Evolutionary conservation across 2,113 vertebrate genomes (phyloP).

Genomic region (Cyanoramphus novaezelandiae): DNA sequence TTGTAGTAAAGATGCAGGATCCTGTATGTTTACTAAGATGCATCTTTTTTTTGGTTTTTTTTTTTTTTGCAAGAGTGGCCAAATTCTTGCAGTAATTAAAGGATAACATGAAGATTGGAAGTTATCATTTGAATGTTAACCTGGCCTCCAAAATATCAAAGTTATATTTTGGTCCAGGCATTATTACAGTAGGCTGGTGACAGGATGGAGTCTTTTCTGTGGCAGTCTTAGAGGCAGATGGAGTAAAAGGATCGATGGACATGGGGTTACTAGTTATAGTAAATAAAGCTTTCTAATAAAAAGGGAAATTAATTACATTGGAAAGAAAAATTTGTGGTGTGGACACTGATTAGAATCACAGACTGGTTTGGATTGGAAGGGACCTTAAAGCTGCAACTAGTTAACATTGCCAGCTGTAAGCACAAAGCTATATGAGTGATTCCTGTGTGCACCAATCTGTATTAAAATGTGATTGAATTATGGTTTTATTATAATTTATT

Average conservation of each 20-base stretch:
- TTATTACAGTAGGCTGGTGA: background rate
- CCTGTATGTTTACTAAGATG: background rate
- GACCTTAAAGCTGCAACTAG: background rate
- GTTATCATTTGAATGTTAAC: background rate
- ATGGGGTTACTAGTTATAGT: accelerated
- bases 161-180: background rate
- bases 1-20: accelerated
- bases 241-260: background rate
- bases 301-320: background rate
- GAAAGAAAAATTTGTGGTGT: background rate
- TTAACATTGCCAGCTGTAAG: background rate
- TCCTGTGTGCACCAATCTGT: background rate
- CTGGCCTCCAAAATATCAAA: background rate
- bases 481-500: background rate
- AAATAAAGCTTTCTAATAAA: background rate
- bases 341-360: background rate
- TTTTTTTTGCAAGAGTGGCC: background rate
- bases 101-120: background rate
- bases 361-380: background rate
- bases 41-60: no score
- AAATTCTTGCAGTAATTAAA: background rate
- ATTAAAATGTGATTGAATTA: background rate
- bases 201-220: background rate
- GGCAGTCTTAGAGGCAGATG: background rate
- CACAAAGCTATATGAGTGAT: background rate